Evolutionary conservation across 2,888 invertebrate genomes (phyloP).

Genomic region (Callinectes sapidus): DNA sequence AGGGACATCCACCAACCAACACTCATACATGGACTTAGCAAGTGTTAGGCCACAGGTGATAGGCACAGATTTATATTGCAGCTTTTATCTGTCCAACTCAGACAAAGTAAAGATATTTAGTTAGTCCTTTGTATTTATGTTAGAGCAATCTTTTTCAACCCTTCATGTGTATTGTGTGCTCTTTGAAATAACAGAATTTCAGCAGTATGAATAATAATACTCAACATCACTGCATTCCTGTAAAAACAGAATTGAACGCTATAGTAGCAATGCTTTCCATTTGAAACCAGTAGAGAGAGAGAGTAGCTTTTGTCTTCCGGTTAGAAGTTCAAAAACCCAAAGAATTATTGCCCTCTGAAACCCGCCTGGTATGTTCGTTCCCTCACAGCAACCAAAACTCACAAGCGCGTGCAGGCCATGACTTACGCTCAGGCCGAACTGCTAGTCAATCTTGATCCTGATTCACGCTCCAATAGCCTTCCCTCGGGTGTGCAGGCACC

Average conservation of each 20-base stretch:
- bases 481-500: slow-evolving; percentile 68
- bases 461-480: slow-evolving; percentile 71
- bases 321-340: not conserved
- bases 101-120: not conserved
- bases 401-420: slow-evolving; percentile 70
- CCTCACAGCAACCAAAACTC: slow-evolving; percentile 67
- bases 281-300: not conserved
- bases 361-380: slow-evolving; percentile 49
- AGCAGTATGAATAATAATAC: not conserved
- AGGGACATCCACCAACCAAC: not conserved
- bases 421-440: slow-evolving; percentile 72
- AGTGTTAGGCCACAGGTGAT: not conserved
- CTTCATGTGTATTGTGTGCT: not conserved
- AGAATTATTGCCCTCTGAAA: not conserved
- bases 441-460: slow-evolving; percentile 71
- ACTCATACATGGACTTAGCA: not conserved
- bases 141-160: not conserved
- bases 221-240: not conserved
- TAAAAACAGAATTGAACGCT: not conserved
- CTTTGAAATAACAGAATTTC: not conserved
- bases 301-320: not conserved
- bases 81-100: not conserved
- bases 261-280: not conserved
- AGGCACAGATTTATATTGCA: not conserved
- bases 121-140: not conserved